Percentiles rank a stretch among this genome's conserved stretches.
Evolutionary conservation across 2,113 vertebrate genomes (phyloP).

Genomic region (Triplophysa dalaica): DNA sequence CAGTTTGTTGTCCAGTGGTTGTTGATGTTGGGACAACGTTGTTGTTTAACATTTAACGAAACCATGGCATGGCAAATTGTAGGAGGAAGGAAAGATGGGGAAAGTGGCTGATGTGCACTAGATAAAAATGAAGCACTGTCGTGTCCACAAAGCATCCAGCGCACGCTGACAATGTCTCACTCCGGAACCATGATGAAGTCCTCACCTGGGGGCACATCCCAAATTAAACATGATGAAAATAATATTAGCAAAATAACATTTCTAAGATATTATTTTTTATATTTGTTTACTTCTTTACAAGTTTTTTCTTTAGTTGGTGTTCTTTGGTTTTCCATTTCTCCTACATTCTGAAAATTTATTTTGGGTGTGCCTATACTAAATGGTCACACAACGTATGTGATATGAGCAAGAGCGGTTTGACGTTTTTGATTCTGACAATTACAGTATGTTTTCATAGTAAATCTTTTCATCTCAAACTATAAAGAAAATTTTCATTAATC

Average conservation of each 20-base stretch:
- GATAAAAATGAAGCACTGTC: slow-evolving; percentile 19
- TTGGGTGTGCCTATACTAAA: too few species aligned
- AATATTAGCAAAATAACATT: background rate
- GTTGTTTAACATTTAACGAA: slow-evolving; percentile 77
- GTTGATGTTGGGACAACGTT: slow-evolving; percentile 84
- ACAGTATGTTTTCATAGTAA: too few species aligned
- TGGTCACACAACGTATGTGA: too few species aligned
- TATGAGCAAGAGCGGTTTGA: too few species aligned
- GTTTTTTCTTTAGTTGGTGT: too few species aligned
- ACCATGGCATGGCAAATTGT: slow-evolving; percentile 77
- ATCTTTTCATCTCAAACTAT: too few species aligned
- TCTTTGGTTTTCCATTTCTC: too few species aligned
- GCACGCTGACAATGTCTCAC: slow-evolving; percentile 62
- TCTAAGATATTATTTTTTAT: background rate
- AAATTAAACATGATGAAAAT: background rate
- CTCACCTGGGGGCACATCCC: slow-evolving; percentile 55
- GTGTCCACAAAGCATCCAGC: slow-evolving; percentile 55
- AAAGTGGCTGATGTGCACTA: slow-evolving; percentile 37
- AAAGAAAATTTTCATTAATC: too few species aligned
- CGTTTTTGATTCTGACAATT: too few species aligned
- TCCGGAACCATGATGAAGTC: slow-evolving; percentile 57
- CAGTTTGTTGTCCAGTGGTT: slow-evolving; percentile 80
- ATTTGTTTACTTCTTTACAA: too few species aligned
- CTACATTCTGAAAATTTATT: too few species aligned
- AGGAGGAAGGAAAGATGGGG: slow-evolving; percentile 38